Conservation (phyloP, 1,140 invertebrate genomes). For the Tachypleus tridentatus region DNA sequence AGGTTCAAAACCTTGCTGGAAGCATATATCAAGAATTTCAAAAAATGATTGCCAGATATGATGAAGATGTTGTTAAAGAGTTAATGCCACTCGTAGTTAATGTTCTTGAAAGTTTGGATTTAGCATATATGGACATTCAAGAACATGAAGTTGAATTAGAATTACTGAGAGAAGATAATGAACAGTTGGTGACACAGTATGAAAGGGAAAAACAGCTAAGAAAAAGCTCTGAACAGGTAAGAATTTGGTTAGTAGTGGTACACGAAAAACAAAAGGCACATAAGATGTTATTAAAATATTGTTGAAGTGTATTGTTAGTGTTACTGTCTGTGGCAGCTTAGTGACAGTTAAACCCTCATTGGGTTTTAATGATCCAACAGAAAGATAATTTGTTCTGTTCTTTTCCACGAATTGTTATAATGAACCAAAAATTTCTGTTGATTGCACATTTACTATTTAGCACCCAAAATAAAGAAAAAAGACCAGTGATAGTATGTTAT, state of each 20-base stretch:
- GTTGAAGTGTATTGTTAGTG: too few relatives aligned
- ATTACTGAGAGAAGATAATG: conserved; percentile 93
- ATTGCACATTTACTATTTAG: too few relatives aligned
- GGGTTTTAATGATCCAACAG: too few relatives aligned
- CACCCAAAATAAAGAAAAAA: too few relatives aligned
- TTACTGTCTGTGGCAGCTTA: too few relatives aligned
- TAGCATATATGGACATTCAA: conserved; percentile 92
- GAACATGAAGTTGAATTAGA: conserved; percentile 96
- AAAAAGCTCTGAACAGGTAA: conserved; percentile 87
- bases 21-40: conserved; percentile 99
- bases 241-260: neutral
- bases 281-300: too few relatives aligned
- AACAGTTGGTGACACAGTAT: conserved; percentile 97
- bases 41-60: conserved; percentile 87
- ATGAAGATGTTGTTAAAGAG: conserved; percentile 97
- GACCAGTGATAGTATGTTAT: too few relatives aligned
- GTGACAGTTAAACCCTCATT: too few relatives aligned
- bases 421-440: too few relatives aligned
- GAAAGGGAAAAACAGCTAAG: conserved; percentile 94
- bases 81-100: conserved; percentile 97
- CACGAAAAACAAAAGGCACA: too few relatives aligned
- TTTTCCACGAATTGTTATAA: too few relatives aligned
- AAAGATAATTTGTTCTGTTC: too few relatives aligned
- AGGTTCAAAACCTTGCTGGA: conserved; percentile 85
- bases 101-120: conserved; percentile 91